phyloP scores from a whole-genome alignment of 64 coral and sea anemone species.

The Montipora capricornis region DNA sequence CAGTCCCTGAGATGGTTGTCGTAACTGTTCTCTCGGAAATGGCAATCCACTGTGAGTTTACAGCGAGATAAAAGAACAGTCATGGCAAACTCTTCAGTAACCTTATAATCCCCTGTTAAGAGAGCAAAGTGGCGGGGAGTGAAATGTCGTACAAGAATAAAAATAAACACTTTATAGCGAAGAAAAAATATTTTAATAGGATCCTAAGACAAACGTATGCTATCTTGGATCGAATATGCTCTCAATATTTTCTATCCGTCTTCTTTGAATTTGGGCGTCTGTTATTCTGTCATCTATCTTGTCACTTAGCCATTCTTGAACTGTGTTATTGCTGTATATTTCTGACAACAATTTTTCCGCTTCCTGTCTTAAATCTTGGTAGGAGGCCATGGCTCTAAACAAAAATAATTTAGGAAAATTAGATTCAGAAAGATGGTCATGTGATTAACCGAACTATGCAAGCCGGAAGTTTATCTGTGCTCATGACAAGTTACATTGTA shows the following conservation, averaged over 20 bases:
- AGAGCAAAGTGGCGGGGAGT: neutral
- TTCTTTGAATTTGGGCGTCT: constrained; percentile 27
- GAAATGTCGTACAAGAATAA: too few species aligned
- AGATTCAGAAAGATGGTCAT: too few species aligned
- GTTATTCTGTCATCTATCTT: constrained; percentile 47
- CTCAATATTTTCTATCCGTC: constrained; percentile 18
- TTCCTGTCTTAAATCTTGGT: constrained; percentile 6
- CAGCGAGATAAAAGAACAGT: too few species aligned
- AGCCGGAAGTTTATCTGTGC: too few species aligned
- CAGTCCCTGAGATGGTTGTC: too few species aligned
- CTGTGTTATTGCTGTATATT: constrained; percentile 28
- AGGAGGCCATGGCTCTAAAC: neutral
- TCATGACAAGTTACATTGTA: too few species aligned
- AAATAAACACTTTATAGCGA: neutral
- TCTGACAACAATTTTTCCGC: neutral
- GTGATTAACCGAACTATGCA: too few species aligned
- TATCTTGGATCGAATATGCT: neutral
- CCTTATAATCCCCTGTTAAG: too few species aligned
- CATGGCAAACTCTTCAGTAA: too few species aligned
- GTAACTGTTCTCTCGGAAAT: too few species aligned
- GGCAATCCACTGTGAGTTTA: too few species aligned
- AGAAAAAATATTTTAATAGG: neutral
- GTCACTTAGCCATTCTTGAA: neutral
- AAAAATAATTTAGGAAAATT: neutral
- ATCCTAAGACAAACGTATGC: neutral